Evolutionary conservation across 2,888 invertebrate species (phyloP), one percentile per base, ranked within the genome.

Genomic region (Balanococcus diminutus): DNA sequence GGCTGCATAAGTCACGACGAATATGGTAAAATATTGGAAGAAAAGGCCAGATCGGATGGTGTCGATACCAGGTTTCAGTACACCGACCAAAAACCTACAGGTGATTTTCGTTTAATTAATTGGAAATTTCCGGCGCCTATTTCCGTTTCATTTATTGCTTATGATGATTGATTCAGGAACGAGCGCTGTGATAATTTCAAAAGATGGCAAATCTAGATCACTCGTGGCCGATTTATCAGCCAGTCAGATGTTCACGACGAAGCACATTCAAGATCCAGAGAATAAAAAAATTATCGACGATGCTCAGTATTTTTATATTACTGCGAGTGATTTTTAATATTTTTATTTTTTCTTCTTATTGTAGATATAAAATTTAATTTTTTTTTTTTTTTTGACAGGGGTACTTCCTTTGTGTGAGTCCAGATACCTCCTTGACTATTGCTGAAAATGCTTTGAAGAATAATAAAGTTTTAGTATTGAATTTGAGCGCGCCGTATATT

Each of bases 181-280:
- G 0, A 99, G 99, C 91, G 99, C 96, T 1, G 99, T 98, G 67
- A 92, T 99, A 14, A 93, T 99, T 84, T 98, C 98, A 0, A 91
- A 91, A 83, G 90, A 91, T 86, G 95, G 95, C 87, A 94, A 94
- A 88, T 93, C 94, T 90, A 93, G 98, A 88, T 99, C 98, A 5
- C 91, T 99, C 22, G 96, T 97, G 90, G 99, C 99, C 2, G 96
- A 99, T 91, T 91, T 99, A 87, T 98, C 96, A 19, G 99, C 99
- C 11, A 99, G 99, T 0, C 97, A 98, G 91, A 92, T 93, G 89
- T 99, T 98, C 90, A 96, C 96, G 0, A 92, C 93, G 19, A 95
- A 95, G 86, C 98, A 98, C 90, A 92, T 99, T 87, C 91, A 93
- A 72, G 92, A 92, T 82, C 91, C 93, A 0, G 94, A 94, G 87